Base-by-base conservation (phyloP, 2,113 vertebrate genomes). In the Triplophysa tibetana region DNA sequence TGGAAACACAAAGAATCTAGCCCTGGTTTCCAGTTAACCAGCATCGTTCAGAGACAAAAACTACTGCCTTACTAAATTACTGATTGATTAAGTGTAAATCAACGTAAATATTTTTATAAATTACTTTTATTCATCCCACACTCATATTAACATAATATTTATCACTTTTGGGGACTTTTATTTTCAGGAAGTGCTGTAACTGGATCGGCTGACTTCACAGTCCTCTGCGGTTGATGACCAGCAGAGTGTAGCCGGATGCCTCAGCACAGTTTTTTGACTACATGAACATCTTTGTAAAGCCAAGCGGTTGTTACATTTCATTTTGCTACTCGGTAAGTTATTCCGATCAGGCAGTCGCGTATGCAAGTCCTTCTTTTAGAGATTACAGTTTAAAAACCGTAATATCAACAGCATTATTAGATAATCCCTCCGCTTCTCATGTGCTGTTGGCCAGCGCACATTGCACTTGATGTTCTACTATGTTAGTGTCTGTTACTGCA, bases 291-390 rank as follows among this genome's bases (percentile, higher is more conserved):
- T 54, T 85, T 58, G 54, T 65, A 56, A 80, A 73, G 13, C 41
- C 9, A 8, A 41, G 17, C 56, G 9, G 9, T 79, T 58, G 68
- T 62, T 75, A 33, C 48, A 5, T 66, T 75, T 62, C 78, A 45
- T 17, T 64, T 63, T 78, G 29, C 77, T 65, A 76, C 72, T 69
- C 21, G 80, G 83, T 85, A 82, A 85, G 83, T 85, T 72, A 29
- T 77, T 68, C 8, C 73, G 19, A 79, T 43, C 48, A 38, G 5
- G 8, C 26, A 4, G 8, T 3, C 24, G 21, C 26, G 21, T 17
- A 61, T 29, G 12, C 8, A 33, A 13, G 1, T 8, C 21, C 29
- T 13, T 21, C 0, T 26, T 19, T 70, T 8, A 63, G 17, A 16
- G 60, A 29, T 50, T 5, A 65, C 52, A 64, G 43, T 52, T 11